These are phyloP conservation scores for Origma solitaria DNA, from an alignment of 2,113 vertebrate species.

Conservation along the genomic window DNA sequence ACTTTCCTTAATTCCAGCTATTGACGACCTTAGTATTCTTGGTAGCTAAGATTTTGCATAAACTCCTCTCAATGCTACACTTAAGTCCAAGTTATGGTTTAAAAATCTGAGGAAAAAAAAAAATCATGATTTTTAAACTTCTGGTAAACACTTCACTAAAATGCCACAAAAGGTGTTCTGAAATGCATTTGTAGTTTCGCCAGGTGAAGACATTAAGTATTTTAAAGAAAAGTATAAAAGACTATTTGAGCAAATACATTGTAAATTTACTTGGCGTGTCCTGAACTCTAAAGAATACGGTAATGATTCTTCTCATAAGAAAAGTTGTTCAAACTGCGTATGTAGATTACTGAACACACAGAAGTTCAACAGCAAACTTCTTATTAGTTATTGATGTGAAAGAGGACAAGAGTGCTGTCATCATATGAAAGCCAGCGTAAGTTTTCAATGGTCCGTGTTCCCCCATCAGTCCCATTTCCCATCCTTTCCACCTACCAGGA, in stretches of 20 bases:
- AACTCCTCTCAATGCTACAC: background rate
- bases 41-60: background rate
- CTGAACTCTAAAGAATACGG: background rate
- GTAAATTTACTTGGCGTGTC: background rate
- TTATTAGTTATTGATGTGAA: background rate
- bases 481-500: background rate
- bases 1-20: background rate
- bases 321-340: background rate
- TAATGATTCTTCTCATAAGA: background rate
- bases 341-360: background rate
- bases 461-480: background rate
- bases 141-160: background rate
- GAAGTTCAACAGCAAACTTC: background rate
- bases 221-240: background rate
- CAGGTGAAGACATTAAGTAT: background rate
- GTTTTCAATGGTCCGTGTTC: background rate
- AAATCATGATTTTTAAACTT: background rate
- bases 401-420: background rate
- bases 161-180: background rate
- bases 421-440: background rate
- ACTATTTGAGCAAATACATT: background rate
- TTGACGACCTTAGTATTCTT: background rate
- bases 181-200: background rate
- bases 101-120: background rate
- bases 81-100: background rate